These are phyloP conservation scores for Neoaliturus tenellus DNA, from an alignment of 2,888 invertebrate genomes.

Conservation along the genomic window DNA sequence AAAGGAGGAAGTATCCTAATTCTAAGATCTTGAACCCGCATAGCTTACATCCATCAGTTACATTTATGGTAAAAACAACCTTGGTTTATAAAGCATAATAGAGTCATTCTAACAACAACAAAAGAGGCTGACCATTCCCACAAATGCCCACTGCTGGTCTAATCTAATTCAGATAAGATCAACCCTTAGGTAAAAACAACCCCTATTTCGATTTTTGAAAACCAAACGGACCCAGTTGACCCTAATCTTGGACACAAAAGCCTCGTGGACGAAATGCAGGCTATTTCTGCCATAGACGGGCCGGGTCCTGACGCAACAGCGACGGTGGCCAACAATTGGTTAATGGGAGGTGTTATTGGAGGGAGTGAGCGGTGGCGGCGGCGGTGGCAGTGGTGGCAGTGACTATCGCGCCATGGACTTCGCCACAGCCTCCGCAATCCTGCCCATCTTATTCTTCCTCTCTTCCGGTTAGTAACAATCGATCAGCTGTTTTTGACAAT, in stretches of 20 bases:
- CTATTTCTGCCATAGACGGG: conserved; percentile 36
- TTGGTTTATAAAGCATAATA: no score
- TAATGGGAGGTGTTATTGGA: conserved; percentile 38
- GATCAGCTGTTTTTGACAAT: not conserved
- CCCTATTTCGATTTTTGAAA: not conserved
- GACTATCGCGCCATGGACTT: conserved; percentile 22
- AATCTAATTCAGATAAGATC: not conserved
- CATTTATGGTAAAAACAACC: no score
- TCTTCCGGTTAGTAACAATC: conserved; percentile 2
- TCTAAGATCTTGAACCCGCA: no score
- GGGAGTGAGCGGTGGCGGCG: not conserved
- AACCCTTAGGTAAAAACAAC: not conserved
- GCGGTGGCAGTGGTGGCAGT: conserved; percentile 20
- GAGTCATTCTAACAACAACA: no score
- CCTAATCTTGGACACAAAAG: conserved; percentile 10
- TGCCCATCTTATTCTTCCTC: conserved; percentile 16
- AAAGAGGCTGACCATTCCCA: not conserved
- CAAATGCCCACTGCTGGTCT: no score
- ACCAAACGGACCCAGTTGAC: not conserved
- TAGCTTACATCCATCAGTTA: no score
- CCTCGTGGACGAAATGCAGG: not conserved
- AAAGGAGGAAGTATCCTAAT: no score
- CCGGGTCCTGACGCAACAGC: not conserved
- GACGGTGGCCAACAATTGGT: not conserved
- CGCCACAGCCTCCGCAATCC: not conserved